Evolutionary conservation across 2,797 vertebrate genomes (phyloP), one percentile per base, ranked within the genome.

Genomic region (Gymnoscopelus braueri): DNA sequence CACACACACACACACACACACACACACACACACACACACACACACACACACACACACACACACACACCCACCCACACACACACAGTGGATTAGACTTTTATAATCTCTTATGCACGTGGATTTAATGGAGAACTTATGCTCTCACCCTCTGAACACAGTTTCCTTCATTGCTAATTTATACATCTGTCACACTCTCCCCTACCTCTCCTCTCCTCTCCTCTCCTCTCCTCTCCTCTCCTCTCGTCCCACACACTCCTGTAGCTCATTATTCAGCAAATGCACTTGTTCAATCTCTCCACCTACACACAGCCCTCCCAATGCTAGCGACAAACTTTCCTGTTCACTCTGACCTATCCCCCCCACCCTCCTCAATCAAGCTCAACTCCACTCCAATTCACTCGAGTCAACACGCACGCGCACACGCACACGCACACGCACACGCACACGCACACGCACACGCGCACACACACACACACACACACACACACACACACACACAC

Each of bases 251-350:
- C 86, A 3, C 47, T 84, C 75, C 75, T 82, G 77, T 58, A 80
- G 75, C 84, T 78, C 81, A 83, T 77, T 80, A 84, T 89, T 89
- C 88, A 79, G 83, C 85, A 84, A 81, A 59, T 74, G 85, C 62
- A 70, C 80, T 85, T 72, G 67, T 78, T 82, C 82, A 74, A 82
- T 73, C 68, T 66, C 72, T 55, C 60, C 84, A 10, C 84, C 84
- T 86, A 77, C 86, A 61, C 81, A 67, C 26, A 29, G 26, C 14
- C 65, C 71, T 84, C 48, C 59, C 50, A 67, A 79, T 23, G 52
- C 66, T 49, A 4, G 26, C 3, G 72, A 72, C 72, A 64, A 77
- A 78, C 73, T 74, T 81, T 67, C 14, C 60, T 52, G 74, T 78
- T 69, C 51, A 49, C 69, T 66, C 51, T 44, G 66, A 71, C 61